phyloP scores from a whole-genome alignment of 2,888 invertebrate genomes.

The Tetranychus truncatus region DNA sequence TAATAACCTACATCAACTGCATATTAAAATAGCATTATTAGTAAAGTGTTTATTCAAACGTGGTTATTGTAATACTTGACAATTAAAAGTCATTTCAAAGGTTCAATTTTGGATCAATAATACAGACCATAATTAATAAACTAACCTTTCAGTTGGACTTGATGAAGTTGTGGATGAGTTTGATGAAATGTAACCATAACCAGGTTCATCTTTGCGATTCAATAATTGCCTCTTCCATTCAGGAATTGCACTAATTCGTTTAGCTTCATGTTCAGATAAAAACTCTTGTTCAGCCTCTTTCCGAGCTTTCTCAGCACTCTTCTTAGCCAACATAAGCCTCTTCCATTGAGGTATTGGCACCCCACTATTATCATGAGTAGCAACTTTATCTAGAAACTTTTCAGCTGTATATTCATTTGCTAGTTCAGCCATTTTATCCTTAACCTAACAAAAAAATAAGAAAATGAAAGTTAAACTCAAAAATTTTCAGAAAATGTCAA shows the following conservation, averaged over 20 bases:
- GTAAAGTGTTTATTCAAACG: not conserved
- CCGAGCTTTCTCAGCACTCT: constrained; percentile 77
- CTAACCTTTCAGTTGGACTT: not conserved
- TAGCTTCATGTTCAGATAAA: constrained; percentile 30
- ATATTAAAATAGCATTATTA: not conserved
- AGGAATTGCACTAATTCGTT: constrained; percentile 55
- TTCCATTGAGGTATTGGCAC: constrained; percentile 85
- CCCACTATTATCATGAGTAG: constrained; percentile 68
- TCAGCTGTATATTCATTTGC: constrained; percentile 62
- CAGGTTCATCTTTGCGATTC: constrained; percentile 5
- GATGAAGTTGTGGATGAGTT: constrained; percentile 1
- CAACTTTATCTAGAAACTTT: constrained; percentile 75
- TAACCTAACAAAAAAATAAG: constrained; percentile 42
- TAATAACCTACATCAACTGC: not conserved
- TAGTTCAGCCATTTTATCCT: constrained; percentile 63
- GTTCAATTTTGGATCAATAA: not conserved
- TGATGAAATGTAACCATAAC: not conserved
- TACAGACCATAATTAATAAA: too few species aligned
- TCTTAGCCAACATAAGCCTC: constrained; percentile 78
- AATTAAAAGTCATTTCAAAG: not conserved
- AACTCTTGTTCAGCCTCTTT: constrained; percentile 66
- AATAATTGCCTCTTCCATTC: constrained; percentile 75
- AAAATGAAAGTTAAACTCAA: not conserved
- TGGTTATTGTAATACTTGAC: too few species aligned
- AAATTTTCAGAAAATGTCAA: not conserved